Evolutionary conservation across 2,797 vertebrate species (phyloP).

Genomic region (Poecilia picta): DNA sequence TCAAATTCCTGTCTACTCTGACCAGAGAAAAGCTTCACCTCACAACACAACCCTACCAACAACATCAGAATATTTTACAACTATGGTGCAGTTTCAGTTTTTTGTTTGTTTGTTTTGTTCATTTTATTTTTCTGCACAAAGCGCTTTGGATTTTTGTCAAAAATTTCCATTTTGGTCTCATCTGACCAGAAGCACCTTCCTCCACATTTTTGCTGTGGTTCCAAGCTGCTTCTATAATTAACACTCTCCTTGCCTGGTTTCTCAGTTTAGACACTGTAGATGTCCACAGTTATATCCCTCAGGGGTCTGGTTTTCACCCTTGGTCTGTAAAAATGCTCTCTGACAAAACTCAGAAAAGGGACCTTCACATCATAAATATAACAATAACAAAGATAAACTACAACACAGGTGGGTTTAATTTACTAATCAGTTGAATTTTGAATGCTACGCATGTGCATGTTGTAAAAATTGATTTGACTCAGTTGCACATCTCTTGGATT

Average conservation of each 20-base stretch:
- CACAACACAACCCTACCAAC: not conserved
- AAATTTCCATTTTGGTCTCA: not conserved
- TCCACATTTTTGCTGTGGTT: not conserved
- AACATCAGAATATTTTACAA: not conserved
- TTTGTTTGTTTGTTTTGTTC: no score
- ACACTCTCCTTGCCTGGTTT: not conserved
- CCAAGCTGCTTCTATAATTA: not conserved
- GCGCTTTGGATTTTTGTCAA: not conserved
- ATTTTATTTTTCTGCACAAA: not conserved
- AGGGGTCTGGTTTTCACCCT: not conserved
- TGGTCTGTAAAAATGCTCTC: not conserved
- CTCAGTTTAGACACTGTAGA: not conserved
- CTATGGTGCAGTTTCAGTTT: not conserved
- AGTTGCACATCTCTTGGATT: no score
- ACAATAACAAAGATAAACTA: not conserved
- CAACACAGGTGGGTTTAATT: not conserved
- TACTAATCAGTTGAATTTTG: not conserved
- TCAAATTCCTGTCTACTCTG: not conserved
- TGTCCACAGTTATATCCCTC: not conserved
- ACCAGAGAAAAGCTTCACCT: not conserved
- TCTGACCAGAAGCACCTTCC: not conserved
- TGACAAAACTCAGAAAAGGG: not conserved
- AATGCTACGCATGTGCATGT: not conserved
- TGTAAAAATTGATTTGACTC: no score
- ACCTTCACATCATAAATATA: not conserved